These are phyloP conservation scores for Sander lucioperca DNA, from an alignment of 2,113 vertebrate genomes.

Conservation along the genomic window DNA sequence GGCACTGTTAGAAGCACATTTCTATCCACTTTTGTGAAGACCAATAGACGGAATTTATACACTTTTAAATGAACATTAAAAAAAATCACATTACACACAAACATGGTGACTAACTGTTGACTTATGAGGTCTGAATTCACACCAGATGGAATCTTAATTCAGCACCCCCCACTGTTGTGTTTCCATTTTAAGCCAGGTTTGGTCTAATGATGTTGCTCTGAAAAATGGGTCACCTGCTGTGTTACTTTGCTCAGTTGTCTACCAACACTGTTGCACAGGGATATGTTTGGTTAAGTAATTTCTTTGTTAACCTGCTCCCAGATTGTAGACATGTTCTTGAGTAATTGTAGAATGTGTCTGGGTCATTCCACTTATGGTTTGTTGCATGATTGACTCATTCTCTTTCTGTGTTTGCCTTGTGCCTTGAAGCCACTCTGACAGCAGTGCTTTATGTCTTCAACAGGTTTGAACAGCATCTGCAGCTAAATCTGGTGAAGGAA, in stretches of 20 bases:
- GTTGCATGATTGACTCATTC: constrained; percentile 48
- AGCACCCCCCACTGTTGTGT: background rate
- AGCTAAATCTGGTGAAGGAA: constrained; percentile 63
- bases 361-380: constrained; percentile 43
- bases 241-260: constrained; percentile 35
- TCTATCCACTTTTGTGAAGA: background rate
- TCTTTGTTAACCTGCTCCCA: constrained; percentile 31
- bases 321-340: constrained; percentile 32
- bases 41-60: background rate
- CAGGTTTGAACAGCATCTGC: constrained; percentile 65
- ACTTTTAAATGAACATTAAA: background rate
- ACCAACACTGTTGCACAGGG: background rate
- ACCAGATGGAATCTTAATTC: constrained; percentile 34
- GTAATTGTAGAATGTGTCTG: constrained; percentile 46
- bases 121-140: constrained; percentile 34
- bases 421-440: constrained; percentile 61
- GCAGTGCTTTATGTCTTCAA: constrained; percentile 64
- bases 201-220: constrained; percentile 33
- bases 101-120: constrained; percentile 11
- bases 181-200: constrained; percentile 31
- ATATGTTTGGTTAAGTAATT: constrained; percentile 36
- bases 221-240: constrained; percentile 55
- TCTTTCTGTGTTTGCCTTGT: constrained; percentile 48
- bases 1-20: background rate
- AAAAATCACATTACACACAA: background rate